Conservation (phyloP, 2,113 vertebrate genomes). For the Spheniscus mendiculus region DNA sequence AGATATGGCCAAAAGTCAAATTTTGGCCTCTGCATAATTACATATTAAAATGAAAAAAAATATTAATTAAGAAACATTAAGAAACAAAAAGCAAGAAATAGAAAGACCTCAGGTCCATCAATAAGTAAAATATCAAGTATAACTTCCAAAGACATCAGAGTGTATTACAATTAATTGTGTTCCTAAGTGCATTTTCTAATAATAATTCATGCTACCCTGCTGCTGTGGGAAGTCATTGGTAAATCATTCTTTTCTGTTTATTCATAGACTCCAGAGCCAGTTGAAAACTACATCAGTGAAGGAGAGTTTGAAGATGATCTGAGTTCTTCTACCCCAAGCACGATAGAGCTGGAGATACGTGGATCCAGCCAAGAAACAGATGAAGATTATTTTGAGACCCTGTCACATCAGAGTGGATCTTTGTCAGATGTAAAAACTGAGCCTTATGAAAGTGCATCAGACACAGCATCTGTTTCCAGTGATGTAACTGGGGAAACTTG, state of each 20-base stretch:
- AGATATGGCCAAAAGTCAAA: neutral
- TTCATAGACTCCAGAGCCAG: slow-evolving; percentile 77
- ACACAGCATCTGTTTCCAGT: slow-evolving; percentile 63
- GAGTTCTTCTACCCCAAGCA: slow-evolving; percentile 5
- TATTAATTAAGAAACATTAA: neutral
- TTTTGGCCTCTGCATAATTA: neutral
- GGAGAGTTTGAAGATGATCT: slow-evolving; percentile 68
- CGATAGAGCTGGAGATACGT: slow-evolving; percentile 54
- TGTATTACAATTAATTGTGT: neutral
- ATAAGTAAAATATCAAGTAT: neutral
- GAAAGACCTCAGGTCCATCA: neutral
- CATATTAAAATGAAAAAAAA: neutral
- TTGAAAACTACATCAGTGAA: slow-evolving; percentile 69
- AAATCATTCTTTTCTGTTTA: slow-evolving; percentile 28
- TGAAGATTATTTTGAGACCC: slow-evolving; percentile 74
- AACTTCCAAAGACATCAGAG: neutral
- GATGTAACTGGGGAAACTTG: slow-evolving; percentile 30
- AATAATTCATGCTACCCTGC: neutral
- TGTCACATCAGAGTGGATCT: slow-evolving; percentile 78
- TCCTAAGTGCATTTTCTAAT: neutral
- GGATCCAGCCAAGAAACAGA: slow-evolving; percentile 72
- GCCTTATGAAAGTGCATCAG: slow-evolving; percentile 73
- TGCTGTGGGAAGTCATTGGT: neutral
- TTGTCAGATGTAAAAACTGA: slow-evolving; percentile 75
- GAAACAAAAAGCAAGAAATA: neutral